These are phyloP conservation scores for Acarapis woodi DNA, from an alignment of 1,140 invertebrate species.

Conservation along the genomic window DNA sequence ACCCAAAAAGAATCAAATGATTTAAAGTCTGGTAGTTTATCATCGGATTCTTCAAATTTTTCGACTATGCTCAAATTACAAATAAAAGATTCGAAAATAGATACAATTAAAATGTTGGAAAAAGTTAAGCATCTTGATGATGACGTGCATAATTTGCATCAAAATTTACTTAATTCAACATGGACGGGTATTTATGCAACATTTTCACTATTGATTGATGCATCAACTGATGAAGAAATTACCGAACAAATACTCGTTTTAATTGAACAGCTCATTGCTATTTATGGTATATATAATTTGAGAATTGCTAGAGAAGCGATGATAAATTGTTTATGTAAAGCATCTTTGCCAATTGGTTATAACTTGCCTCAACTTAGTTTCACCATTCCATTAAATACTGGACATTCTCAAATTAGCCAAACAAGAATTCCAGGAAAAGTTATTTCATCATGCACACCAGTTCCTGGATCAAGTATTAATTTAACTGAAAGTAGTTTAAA, in stretches of 20 bases:
- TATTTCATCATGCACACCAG: no score
- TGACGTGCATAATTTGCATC: constrained; percentile 13
- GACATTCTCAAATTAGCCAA: neutral
- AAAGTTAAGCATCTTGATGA: neutral
- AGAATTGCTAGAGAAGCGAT: constrained; percentile 57
- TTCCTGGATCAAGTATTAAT: neutral
- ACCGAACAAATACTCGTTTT: constrained; percentile 65
- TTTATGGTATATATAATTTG: constrained; percentile 41
- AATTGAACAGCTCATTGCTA: constrained; percentile 33
- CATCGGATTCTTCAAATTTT: constrained; percentile 23
- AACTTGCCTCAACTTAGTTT: neutral
- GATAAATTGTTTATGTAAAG: constrained; percentile 71
- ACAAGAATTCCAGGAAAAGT: no score
- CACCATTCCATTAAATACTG: neutral
- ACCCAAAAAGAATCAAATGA: constrained; percentile 2
- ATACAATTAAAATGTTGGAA: neutral
- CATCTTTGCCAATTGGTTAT: constrained; percentile 78
- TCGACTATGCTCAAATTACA: neutral
- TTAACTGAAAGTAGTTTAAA: neutral
- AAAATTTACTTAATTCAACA: constrained; percentile 63
- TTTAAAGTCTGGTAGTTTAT: constrained; percentile 19
- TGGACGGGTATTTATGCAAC: constrained; percentile 80
- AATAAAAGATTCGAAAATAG: neutral
- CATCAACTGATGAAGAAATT: constrained; percentile 64
- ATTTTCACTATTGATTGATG: constrained; percentile 63